Evolutionary conservation across 2,888 invertebrate species (phyloP).

Genomic region (Drosophila yooni): DNA sequence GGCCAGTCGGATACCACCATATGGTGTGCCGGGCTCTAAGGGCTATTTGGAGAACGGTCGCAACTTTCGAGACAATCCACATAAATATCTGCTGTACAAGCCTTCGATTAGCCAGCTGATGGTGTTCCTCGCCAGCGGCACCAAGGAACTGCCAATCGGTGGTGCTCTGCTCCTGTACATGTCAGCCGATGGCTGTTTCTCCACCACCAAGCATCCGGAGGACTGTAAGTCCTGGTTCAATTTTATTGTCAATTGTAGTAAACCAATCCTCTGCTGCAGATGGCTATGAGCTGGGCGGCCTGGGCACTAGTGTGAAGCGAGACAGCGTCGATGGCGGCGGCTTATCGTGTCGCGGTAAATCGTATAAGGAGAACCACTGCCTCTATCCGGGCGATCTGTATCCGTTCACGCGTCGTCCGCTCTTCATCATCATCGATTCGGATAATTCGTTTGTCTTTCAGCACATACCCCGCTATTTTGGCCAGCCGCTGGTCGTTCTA

Average conservation of each 20-base stretch:
- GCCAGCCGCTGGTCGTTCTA: constrained; percentile 95
- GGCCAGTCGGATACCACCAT: constrained; percentile 85
- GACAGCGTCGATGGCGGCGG: constrained; percentile 87
- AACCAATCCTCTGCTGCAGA: constrained; percentile 85
- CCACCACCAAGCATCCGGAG: constrained; percentile 93
- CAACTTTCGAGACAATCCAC: constrained; percentile 94
- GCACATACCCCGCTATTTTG: constrained; percentile 95
- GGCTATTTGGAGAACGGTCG: constrained; percentile 90
- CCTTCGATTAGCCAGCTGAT: constrained; percentile 97
- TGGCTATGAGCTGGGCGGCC: constrained; percentile 96
- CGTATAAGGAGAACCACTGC: constrained; percentile 90
- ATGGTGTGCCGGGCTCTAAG: constrained; percentile 86
- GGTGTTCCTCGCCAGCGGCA: constrained; percentile 95
- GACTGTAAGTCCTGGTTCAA: constrained; percentile 88
- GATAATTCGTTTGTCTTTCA: constrained; percentile 97
- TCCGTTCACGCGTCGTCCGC: constrained; percentile 95
- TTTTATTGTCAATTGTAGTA: not conserved
- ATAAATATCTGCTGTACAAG: constrained; percentile 98
- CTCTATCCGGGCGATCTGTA: constrained; percentile 97
- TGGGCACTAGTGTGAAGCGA: constrained; percentile 94
- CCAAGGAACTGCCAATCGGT: constrained; percentile 96
- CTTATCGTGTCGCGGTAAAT: constrained; percentile 84
- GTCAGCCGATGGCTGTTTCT: constrained; percentile 95
- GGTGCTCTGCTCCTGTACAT: constrained; percentile 96
- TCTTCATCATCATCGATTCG: constrained; percentile 97